Conservation (phyloP, 2,113 vertebrate species). For the Cairina moschata region DNA sequence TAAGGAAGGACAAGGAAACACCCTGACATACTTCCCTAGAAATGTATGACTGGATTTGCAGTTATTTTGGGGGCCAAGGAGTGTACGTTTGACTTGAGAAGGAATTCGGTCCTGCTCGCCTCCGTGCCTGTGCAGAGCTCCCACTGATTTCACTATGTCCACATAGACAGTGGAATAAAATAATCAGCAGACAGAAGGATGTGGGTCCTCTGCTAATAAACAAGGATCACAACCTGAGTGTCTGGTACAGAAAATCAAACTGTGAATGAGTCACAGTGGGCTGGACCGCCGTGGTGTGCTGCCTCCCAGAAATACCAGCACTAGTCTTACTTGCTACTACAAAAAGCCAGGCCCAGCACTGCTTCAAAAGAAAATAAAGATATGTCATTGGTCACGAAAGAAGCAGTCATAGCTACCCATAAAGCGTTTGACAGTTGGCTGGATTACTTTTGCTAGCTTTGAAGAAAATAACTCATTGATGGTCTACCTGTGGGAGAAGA, state of each 20-base stretch:
- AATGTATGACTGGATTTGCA: not conserved
- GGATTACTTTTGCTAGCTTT: not conserved
- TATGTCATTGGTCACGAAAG: not conserved
- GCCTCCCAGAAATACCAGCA: not conserved
- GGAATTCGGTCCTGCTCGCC: fast-evolving
- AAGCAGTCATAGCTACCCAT: not conserved
- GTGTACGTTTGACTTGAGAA: not conserved
- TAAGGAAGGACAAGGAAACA: not conserved
- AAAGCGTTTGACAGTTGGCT: not conserved
- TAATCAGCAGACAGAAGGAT: not conserved
- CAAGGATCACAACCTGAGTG: not conserved
- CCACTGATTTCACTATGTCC: not conserved
- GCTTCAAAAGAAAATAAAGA: not conserved
- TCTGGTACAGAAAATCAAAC: not conserved
- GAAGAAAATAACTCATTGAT: not conserved
- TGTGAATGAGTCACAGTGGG: not conserved
- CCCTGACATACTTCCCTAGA: not conserved
- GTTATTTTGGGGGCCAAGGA: not conserved
- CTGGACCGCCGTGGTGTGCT: not conserved
- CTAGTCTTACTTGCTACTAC: not conserved
- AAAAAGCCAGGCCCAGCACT: not conserved
- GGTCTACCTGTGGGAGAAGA: not conserved
- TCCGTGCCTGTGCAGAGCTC: not conserved
- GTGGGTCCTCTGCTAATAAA: not conserved
- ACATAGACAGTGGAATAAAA: fast-evolving